phyloP scores from a whole-genome alignment of 2,888 invertebrate species.

The Epinotia bilunana region DNA sequence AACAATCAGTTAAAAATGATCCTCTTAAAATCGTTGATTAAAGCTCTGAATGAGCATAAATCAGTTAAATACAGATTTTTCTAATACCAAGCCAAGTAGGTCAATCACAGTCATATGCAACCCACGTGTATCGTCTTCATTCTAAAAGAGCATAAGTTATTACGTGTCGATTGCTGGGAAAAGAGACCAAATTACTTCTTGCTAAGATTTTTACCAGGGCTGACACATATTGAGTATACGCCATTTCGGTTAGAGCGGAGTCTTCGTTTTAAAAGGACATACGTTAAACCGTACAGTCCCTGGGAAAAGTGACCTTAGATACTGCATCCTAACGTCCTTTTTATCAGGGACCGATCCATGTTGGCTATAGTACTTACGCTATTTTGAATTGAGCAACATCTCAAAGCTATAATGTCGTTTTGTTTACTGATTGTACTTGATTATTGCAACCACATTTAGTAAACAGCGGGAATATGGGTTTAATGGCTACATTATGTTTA shows the following conservation, averaged over 20 bases:
- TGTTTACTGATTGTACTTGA: conserved; percentile 23
- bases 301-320: not conserved
- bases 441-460: conserved; percentile 27
- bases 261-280: not conserved
- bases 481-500: conserved; percentile 6
- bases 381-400: not conserved
- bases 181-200: no score
- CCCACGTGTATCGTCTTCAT: not conserved
- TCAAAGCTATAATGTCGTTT: conserved; percentile 5
- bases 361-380: not conserved
- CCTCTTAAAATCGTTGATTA: not conserved
- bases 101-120: not conserved
- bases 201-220: no score
- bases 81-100: not conserved
- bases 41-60: not conserved
- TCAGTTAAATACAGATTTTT: not conserved
- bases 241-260: no score
- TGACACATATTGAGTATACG: no score
- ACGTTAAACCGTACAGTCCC: not conserved
- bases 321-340: not conserved
- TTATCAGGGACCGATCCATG: not conserved
- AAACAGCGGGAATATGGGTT: conserved; percentile 8
- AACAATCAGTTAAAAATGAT: no score
- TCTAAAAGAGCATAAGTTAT: not conserved
- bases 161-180: not conserved